These are phyloP conservation scores for Fopius arisanus DNA, from an alignment of 1,140 invertebrate species.

Conservation along the genomic window DNA sequence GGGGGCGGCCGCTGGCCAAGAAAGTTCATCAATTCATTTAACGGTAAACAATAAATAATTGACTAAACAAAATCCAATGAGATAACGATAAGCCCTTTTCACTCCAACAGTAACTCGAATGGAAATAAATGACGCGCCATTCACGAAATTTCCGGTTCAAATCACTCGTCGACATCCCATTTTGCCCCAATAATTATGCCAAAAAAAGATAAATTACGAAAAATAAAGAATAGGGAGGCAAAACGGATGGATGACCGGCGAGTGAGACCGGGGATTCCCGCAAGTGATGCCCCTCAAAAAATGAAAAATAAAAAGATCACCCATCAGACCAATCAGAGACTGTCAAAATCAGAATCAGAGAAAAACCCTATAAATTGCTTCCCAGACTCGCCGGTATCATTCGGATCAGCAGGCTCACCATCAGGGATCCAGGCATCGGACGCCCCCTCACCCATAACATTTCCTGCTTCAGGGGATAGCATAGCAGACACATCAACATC, in stretches of 20 bases:
- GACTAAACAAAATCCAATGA: background rate
- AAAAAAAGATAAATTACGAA: too few relatives aligned
- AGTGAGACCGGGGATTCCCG: too few relatives aligned
- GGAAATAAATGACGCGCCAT: too few relatives aligned
- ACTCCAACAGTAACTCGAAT: background rate
- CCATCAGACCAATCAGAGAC: background rate
- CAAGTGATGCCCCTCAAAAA: too few relatives aligned
- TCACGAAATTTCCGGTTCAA: too few relatives aligned
- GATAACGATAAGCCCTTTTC: background rate
- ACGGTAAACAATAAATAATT: conserved; percentile 24
- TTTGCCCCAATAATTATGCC: too few relatives aligned
- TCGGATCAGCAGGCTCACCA: conserved; percentile 63
- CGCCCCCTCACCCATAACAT: conserved; percentile 63
- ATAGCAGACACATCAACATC: conserved; percentile 89
- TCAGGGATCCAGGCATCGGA: conserved; percentile 60
- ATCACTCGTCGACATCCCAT: too few relatives aligned
- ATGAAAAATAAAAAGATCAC: too few relatives aligned
- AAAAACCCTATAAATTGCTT: conserved; percentile 38
- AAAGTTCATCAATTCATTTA: background rate
- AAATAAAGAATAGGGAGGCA: too few relatives aligned
- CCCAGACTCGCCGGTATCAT: conserved; percentile 64
- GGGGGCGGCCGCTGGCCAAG: conserved; percentile 15
- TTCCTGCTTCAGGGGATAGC: conserved; percentile 78
- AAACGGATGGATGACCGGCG: too few relatives aligned
- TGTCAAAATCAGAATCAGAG: conserved; percentile 17